Evolutionary conservation across 2,888 invertebrate species (phyloP).

Genomic region (Cataglyphis livida): DNA sequence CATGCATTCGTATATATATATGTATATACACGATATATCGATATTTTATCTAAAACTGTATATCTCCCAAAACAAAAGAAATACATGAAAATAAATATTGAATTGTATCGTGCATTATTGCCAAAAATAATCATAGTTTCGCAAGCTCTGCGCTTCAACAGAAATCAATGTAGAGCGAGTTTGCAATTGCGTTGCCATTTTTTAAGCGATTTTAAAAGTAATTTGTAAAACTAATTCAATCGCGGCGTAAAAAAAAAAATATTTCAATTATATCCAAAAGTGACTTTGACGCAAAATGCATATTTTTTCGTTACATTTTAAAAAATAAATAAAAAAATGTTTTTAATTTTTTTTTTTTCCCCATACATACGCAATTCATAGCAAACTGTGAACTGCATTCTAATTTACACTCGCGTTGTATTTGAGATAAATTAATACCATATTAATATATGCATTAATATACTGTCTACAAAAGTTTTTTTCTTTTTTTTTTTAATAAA

Average conservation of each 20-base stretch:
- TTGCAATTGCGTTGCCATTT: conserved; percentile 29
- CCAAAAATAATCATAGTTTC: background rate
- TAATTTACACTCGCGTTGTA: background rate
- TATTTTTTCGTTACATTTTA: background rate
- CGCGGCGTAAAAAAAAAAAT: conserved; percentile 6
- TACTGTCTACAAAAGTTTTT: background rate
- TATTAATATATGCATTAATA: background rate
- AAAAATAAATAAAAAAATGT: background rate
- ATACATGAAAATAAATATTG: background rate
- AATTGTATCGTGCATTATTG: conserved; percentile 9
- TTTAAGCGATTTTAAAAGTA: conserved; percentile 10
- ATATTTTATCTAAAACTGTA: background rate
- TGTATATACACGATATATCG: too few relatives aligned
- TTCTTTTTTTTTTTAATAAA: background rate
- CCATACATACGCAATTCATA: background rate
- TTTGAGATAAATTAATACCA: background rate
- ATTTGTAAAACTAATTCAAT: conserved; percentile 32
- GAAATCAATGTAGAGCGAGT: conserved; percentile 3
- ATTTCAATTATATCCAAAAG: conserved; percentile 11
- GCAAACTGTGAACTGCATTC: background rate
- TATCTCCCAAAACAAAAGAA: background rate
- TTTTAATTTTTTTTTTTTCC: background rate
- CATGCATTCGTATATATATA: background rate
- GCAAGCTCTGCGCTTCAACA: background rate
- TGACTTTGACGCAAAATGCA: background rate